These are phyloP conservation scores for Ophion ellenae DNA, from an alignment of 2,888 invertebrate species.

Conservation along the genomic window DNA sequence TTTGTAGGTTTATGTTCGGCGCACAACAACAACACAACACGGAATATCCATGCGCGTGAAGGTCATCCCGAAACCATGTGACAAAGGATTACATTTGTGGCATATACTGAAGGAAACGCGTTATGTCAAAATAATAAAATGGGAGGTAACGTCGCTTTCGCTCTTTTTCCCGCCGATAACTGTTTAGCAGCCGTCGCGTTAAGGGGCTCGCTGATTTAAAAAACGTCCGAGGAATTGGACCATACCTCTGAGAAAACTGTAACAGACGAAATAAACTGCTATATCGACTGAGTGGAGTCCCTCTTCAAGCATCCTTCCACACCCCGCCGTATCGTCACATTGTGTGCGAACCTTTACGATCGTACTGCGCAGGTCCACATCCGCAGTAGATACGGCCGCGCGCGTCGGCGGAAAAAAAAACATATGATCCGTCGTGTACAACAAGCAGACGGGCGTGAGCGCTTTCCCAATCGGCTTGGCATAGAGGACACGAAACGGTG, in stretches of 20 bases:
- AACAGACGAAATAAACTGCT: too few species aligned
- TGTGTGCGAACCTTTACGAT: neutral
- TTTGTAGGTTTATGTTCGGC: neutral
- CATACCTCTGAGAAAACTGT: too few species aligned
- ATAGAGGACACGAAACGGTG: conserved; percentile 9
- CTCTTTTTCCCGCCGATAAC: conserved; percentile 27
- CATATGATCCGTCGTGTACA: conserved; percentile 34
- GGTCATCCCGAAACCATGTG: neutral
- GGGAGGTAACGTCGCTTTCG: neutral
- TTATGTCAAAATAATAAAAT: conserved; percentile 45
- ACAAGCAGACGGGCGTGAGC: conserved; percentile 60
- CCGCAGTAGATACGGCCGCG: conserved; percentile 9
- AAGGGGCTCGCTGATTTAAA: neutral
- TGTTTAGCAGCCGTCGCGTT: neutral
- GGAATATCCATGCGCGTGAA: neutral
- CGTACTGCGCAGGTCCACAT: neutral
- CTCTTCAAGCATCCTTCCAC: too few species aligned
- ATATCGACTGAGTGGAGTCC: too few species aligned
- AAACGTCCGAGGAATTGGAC: neutral
- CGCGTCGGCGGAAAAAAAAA: conserved; percentile 37
- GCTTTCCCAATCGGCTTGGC: conserved; percentile 28
- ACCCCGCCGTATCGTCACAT: neutral
- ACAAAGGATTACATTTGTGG: neutral
- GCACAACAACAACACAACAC: neutral
- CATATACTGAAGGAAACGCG: conserved; percentile 42